Evolutionary conservation across 2,797 vertebrate genomes (phyloP).

Genomic region (Nothura maculosa): DNA sequence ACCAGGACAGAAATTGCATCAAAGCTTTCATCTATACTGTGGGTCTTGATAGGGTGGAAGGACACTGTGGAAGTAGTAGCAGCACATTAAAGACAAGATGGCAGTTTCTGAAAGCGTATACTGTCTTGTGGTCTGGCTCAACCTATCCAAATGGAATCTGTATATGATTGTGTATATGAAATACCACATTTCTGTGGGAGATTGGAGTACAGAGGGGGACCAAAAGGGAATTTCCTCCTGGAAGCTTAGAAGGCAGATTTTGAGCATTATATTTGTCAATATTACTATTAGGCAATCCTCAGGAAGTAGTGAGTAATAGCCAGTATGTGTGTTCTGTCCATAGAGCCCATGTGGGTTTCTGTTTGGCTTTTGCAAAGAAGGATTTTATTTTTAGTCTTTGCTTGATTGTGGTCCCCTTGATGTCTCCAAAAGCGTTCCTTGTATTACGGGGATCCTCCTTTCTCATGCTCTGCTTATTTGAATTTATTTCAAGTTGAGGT

Average conservation of each 20-base stretch:
- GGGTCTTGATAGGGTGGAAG: no score
- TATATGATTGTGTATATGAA: accelerated
- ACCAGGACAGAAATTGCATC: neutral
- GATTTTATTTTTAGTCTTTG: neutral
- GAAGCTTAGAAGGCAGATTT: neutral
- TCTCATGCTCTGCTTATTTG: neutral
- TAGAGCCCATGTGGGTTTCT: neutral
- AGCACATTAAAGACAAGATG: neutral
- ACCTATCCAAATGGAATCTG: neutral
- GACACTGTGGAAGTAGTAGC: neutral
- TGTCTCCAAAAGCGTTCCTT: neutral
- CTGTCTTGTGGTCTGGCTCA: no score
- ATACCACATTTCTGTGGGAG: neutral
- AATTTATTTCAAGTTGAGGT: constrained; percentile 28
- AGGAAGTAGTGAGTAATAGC: neutral
- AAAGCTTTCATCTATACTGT: neutral
- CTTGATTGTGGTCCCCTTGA: neutral
- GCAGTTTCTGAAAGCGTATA: neutral
- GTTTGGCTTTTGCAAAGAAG: neutral
- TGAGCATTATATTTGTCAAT: neutral
- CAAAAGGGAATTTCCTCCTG: neutral
- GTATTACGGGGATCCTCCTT: neutral
- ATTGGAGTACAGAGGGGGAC: neutral
- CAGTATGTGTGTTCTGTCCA: neutral
- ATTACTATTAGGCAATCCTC: accelerated